Evolutionary conservation across 2,797 vertebrate genomes (phyloP), one percentile per base, ranked within the genome.

Genomic region (Chrosomus eos): DNA sequence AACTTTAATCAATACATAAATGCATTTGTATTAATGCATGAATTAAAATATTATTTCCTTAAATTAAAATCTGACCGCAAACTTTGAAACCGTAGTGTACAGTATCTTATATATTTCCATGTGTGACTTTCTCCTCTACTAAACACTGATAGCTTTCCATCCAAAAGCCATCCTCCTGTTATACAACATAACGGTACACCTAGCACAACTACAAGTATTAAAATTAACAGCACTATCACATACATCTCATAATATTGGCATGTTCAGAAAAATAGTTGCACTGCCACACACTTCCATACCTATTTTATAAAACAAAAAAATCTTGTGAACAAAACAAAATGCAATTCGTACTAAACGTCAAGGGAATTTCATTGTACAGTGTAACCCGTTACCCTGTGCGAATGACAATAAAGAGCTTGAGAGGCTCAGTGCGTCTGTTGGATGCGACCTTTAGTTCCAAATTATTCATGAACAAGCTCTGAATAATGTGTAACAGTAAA

Each of bases 371-470:
- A 7, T 16, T 16, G 23, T n/a, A n/a, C 11, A 40, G 43, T 51
- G 16, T 55, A 74, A 75, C 51, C 19, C 23, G 7, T 19, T 2
- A 73, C 71, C 43, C n/a, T 73, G 43, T 6, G 18, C 9, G 28
- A 73, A 73, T 43, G 68, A 43, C 68, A 71, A 26, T 73, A 33
- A 51, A 74, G 71, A 33, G 9, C 28, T 48, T n/a, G 55, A 58
- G 21, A 55, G 55, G 55, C 23, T 58, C 55, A 13, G 55, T 64
- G 16, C 16, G 3, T 64, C 62, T 64, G 16, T 2, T 7, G 26
- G 26, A 38, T 38, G 21, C n/a, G 6, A 14, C 21, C 2, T 68
- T 80, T 19, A 70, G 45, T 38, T 3, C 8, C 21, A 26, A 3
- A 7, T 68, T 53, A 66, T 68, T 68, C 8, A 80, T 68, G 51